Evolutionary conservation across 2,797 vertebrate genomes (phyloP).

Genomic region (Pseudochromis fuscus): DNA sequence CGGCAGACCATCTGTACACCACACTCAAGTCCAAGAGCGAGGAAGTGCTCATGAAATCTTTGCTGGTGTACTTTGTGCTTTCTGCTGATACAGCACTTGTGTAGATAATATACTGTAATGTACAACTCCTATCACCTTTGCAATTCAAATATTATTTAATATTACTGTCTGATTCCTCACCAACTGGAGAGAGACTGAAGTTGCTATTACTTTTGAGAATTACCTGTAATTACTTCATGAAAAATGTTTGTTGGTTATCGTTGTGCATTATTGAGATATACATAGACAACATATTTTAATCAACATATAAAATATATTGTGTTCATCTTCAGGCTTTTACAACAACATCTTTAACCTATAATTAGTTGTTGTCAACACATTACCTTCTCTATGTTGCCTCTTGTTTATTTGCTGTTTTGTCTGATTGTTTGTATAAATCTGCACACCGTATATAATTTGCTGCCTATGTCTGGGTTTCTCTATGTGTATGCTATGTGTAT

Average conservation of each 20-base stretch:
- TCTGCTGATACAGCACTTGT: slow-evolving; percentile 7
- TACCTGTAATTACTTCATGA: not conserved
- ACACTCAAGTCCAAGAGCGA: slow-evolving; percentile 56
- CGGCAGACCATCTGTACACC: slow-evolving; percentile 62
- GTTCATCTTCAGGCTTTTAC: not conserved
- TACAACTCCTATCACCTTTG: not conserved
- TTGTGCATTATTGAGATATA: not conserved
- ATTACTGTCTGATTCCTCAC: slow-evolving; percentile 12
- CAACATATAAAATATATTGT: not conserved
- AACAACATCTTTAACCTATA: too few species aligned
- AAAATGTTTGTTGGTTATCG: not conserved
- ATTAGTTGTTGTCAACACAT: too few species aligned
- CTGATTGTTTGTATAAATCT: not conserved
- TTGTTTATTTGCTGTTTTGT: not conserved
- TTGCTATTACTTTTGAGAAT: not conserved
- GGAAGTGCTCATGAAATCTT: slow-evolving; percentile 44
- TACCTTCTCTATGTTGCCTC: too few species aligned
- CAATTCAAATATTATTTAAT: not conserved
- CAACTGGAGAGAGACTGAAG: slow-evolving; percentile 14
- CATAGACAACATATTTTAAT: not conserved
- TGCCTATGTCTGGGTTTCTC: not conserved
- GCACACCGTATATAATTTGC: not conserved
- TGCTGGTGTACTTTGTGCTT: slow-evolving; percentile 34
- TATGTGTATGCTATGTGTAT: too few species aligned
- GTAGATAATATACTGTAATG: slow-evolving; percentile 2